These are phyloP conservation scores for Lissonota sp. DNA, from an alignment of 2,888 invertebrate genomes.

Conservation along the genomic window DNA sequence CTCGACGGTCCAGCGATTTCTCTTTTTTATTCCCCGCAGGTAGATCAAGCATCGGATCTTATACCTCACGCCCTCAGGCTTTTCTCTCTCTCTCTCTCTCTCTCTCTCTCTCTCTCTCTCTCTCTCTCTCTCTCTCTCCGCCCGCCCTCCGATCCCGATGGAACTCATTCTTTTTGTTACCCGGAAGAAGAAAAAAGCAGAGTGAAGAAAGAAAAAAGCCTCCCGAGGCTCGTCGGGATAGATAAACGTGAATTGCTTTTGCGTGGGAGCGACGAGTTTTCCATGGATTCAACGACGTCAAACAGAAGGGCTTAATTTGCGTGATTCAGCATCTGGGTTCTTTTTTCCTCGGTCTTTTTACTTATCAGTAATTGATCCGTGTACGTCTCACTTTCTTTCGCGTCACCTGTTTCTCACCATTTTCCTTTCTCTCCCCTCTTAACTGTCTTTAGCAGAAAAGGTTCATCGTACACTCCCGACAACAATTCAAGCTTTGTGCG, in stretches of 20 bases:
- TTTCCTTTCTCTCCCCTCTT: neutral
- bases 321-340: too few species aligned
- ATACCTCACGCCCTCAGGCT: neutral
- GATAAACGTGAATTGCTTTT: slow-evolving; percentile 20
- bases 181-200: neutral
- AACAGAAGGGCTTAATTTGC: too few species aligned
- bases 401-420: neutral
- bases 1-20: neutral
- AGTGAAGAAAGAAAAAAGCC: neutral
- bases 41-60: slow-evolving; percentile 8
- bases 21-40: neutral
- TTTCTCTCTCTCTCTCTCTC: neutral
- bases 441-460: slow-evolving; percentile 10
- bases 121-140: too few species aligned
- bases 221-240: slow-evolving; percentile 15
- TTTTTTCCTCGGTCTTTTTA: neutral
- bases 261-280: neutral
- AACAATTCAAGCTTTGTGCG: slow-evolving; percentile 7
- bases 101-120: too few species aligned
- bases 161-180: neutral
- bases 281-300: too few species aligned
- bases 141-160: neutral
- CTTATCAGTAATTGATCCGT: neutral
- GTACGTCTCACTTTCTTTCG: slow-evolving; percentile 13
- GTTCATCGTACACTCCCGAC: slow-evolving; percentile 7